Percentiles rank a stretch among this genome's conserved stretches.
These are phyloP conservation scores for Lepidonotus clava DNA, from an alignment of 2,888 invertebrate genomes.

Conservation along the genomic window DNA sequence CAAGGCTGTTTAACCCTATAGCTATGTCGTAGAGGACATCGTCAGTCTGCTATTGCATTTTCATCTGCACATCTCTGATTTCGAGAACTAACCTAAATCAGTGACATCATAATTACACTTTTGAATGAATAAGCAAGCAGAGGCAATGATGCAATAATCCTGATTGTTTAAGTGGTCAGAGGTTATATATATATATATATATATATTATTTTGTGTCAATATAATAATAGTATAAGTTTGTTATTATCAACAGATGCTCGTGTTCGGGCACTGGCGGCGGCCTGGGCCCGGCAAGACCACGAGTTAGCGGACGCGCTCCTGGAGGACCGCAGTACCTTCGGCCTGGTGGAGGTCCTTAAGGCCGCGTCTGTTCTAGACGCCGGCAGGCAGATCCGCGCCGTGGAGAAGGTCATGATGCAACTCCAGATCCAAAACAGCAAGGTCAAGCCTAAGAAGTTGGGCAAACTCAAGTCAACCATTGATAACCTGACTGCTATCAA, in stretches of 20 bases:
- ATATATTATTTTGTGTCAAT: too few relatives aligned
- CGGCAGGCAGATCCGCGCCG: slow-evolving; percentile 71
- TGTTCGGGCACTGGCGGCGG: slow-evolving; percentile 75
- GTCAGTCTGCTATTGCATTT: too few relatives aligned
- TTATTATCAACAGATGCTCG: slow-evolving; percentile 74
- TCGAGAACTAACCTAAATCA: too few relatives aligned
- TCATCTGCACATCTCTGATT: too few relatives aligned
- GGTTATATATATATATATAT: too few relatives aligned
- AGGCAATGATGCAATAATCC: too few relatives aligned
- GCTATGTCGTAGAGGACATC: too few relatives aligned
- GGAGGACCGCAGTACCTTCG: slow-evolving; percentile 69
- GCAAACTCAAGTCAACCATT: slow-evolving; percentile 76
- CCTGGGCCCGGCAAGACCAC: slow-evolving; percentile 77
- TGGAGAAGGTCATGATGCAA: slow-evolving; percentile 76
- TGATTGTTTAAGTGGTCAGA: too few relatives aligned
- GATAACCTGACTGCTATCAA: slow-evolving; percentile 74
- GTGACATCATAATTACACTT: too few relatives aligned
- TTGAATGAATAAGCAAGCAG: too few relatives aligned
- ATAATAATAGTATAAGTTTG: too few relatives aligned
- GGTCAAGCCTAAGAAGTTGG: slow-evolving; percentile 71
- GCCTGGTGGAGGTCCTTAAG: slow-evolving; percentile 76
- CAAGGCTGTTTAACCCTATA: too few relatives aligned
- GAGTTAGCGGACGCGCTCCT: slow-evolving; percentile 74
- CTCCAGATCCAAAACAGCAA: slow-evolving; percentile 72
- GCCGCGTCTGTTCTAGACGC: slow-evolving; percentile 74